phyloP scores from a whole-genome alignment of 2,113 vertebrate species.

The Gobius niger region DNA sequence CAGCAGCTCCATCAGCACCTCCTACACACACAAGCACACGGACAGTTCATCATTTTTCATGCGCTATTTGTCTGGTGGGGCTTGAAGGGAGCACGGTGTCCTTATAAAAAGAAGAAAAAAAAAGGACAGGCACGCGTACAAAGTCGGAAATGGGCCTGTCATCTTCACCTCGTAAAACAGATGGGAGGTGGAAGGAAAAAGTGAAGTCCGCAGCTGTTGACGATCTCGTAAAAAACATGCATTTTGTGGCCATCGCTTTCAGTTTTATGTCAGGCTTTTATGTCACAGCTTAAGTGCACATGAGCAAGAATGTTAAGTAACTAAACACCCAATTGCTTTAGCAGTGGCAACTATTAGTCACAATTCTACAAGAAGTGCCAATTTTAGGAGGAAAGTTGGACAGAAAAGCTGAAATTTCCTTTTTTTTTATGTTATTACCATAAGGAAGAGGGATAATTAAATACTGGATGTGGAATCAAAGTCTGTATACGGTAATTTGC shows the following conservation, averaged over 20 bases:
- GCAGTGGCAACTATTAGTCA: no score
- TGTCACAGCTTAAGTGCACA: background rate
- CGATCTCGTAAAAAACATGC: slow-evolving; percentile 44
- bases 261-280: background rate
- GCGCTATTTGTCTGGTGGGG: background rate
- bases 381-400: background rate
- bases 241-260: background rate
- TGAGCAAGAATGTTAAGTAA: background rate
- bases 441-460: no score
- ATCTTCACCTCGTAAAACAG: slow-evolving; percentile 10
- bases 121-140: background rate
- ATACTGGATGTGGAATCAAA: slow-evolving; percentile 18
- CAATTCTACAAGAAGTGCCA: background rate
- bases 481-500: slow-evolving; percentile 17
- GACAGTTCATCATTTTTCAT: background rate
- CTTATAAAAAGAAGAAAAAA: background rate
- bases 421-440: background rate
- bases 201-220: slow-evolving; percentile 26
- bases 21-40: slow-evolving; percentile 72
- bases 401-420: no score
- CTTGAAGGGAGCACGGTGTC: slow-evolving; percentile 4
- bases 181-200: slow-evolving; percentile 31
- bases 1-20: slow-evolving; percentile 93
- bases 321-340: no score
- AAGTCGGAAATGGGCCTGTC: slow-evolving; percentile 30